phyloP scores from a whole-genome alignment of 2,797 vertebrate species.

The Phoxinus dragarum region DNA sequence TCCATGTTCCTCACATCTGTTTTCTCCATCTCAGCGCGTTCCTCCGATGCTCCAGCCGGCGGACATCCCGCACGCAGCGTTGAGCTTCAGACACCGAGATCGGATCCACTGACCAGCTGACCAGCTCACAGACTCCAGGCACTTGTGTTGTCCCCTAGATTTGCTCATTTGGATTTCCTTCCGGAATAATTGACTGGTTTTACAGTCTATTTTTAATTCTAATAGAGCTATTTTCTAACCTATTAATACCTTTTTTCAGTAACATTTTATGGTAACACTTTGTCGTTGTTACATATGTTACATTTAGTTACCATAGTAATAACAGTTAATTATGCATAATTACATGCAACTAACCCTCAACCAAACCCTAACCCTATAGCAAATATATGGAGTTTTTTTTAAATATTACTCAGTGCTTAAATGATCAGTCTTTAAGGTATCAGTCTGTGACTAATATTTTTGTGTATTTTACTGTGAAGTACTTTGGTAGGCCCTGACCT shows the following conservation, averaged over 20 bases:
- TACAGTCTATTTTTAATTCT: not conserved
- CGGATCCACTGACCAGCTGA: constrained; percentile 59
- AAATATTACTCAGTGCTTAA: too few species aligned
- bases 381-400: too few species aligned
- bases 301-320: too few species aligned
- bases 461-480: too few species aligned
- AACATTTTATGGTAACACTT: too few species aligned
- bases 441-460: too few species aligned
- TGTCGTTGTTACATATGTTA: too few species aligned
- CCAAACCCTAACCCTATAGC: too few species aligned
- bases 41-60: constrained; percentile 65
- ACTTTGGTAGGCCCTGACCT: too few species aligned
- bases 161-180: not conserved
- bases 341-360: too few species aligned
- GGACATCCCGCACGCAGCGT: constrained; percentile 55
- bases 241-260: not conserved
- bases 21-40: constrained; percentile 83
- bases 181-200: not conserved
- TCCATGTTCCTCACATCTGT: constrained; percentile 70
- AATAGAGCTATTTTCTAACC: not conserved
- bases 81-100: constrained; percentile 55
- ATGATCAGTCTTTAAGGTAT: too few species aligned
- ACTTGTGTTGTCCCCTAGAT: not conserved
- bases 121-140: constrained; percentile 48
- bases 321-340: too few species aligned